Evolutionary conservation across 1,140 invertebrate species (phyloP), one percentile per base, ranked within the genome.

Genomic region (Epicauta chinensis): DNA sequence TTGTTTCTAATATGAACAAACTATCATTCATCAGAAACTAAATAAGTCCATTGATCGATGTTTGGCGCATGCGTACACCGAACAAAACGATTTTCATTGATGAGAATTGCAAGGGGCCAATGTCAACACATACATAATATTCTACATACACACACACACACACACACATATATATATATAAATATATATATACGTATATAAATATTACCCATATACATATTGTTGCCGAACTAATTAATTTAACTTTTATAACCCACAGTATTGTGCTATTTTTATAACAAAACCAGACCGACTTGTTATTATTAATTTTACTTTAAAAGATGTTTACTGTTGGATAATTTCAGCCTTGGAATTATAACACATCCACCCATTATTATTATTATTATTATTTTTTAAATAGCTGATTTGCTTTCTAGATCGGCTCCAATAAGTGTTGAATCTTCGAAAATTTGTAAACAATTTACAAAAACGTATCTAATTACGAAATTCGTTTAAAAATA

Each of bases 41-140:
- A 51, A 51, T 51, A 34, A 42, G 39, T 42, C 49, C 49, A 51
- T 51, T 51, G 49, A 51, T 51, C 41, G 49, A 51, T 12, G n/a
- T 12, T 43, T n/a, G 31, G 29, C 49, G 49, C 49, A 29, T 42
- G 49, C 49, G 49, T 34, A 14, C 4, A 16, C 6, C 0, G 17
- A 23, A 23, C 23, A 23, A 23, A 23, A 23, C 5, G 11, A 6
- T 36, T 40, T 49, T 42, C 49, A 51, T 51, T 51, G 30, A 46
- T 46, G 41, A 49, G 35, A 17, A 40, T 39, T 48, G 45, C 45
- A 51, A 40, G 29, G 9, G 40, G 48, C 48, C 48, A 51, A 51
- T 51, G 48, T 40, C 48, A 51, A 17, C 35, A 49, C 15, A 37
- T 23, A 23, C 23, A 23, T 23, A 36, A 1, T 36, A 13, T 12